phyloP scores from a whole-genome alignment of 2,797 vertebrate species.

The Diplodus sargus region DNA sequence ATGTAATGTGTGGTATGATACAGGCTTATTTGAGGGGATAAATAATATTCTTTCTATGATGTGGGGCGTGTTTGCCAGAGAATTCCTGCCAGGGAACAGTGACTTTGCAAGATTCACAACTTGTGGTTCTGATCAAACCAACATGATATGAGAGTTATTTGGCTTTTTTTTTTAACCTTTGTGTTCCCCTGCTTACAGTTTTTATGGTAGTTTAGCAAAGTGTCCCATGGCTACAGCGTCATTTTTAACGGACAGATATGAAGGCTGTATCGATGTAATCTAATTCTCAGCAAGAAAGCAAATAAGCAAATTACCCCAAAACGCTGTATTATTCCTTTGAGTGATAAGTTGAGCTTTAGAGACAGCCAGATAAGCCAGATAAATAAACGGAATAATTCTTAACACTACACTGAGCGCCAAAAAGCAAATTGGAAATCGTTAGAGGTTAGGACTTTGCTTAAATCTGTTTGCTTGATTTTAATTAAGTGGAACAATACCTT shows the following conservation, averaged over 20 bases:
- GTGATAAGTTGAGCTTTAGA: conserved; percentile 4
- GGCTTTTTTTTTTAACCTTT: neutral
- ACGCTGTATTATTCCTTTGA: conserved; percentile 25
- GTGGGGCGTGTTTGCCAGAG: neutral
- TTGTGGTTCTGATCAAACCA: neutral
- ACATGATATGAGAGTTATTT: neutral
- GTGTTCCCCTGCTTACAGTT: neutral
- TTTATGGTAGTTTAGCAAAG: neutral
- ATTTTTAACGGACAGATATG: conserved; percentile 7
- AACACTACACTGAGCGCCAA: conserved; percentile 38
- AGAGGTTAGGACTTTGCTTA: conserved; percentile 36
- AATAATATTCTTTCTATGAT: too few relatives aligned
- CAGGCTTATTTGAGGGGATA: too few relatives aligned
- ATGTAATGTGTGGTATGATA: too few relatives aligned
- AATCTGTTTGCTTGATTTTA: conserved; percentile 57
- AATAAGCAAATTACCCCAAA: conserved; percentile 6
- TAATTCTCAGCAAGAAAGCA: conserved; percentile 9
- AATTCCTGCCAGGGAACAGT: neutral
- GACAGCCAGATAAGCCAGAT: conserved; percentile 11
- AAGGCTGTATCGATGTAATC: conserved; percentile 2
- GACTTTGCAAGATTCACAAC: neutral
- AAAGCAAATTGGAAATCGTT: conserved; percentile 52
- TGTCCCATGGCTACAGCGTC: neutral
- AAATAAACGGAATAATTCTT: conserved; percentile 35
- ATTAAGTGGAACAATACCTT: conserved; percentile 73